Conservation (phyloP, 1,140 invertebrate genomes). For the Papilio helenus region DNA sequence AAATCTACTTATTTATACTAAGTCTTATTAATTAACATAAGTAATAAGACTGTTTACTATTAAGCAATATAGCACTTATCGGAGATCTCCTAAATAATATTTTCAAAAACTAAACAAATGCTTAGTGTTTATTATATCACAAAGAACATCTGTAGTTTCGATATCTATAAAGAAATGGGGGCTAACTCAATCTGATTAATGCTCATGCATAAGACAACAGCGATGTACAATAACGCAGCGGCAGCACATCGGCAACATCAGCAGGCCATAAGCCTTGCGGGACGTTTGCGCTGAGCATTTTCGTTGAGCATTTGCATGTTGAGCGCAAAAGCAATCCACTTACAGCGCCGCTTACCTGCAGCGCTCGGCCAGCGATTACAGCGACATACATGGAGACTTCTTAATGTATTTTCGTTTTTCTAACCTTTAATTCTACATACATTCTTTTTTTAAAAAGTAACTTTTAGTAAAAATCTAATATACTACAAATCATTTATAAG, state of each 20-base stretch:
- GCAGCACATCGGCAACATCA: constrained; percentile 47
- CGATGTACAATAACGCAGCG: constrained; percentile 10
- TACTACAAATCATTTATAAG: no score
- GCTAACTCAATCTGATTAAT: constrained; percentile 11
- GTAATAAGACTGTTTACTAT: no score
- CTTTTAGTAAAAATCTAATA: no score
- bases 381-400: constrained; percentile 48
- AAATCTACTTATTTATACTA: no score
- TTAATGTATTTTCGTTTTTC: background rate
- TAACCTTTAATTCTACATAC: background rate
- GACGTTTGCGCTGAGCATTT: constrained; percentile 71
- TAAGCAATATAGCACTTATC: no score
- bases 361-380: constrained; percentile 58
- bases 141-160: background rate
- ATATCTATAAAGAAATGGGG: background rate
- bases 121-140: background rate
- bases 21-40: no score
- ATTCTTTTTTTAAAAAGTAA: no score
- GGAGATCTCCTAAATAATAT: background rate
- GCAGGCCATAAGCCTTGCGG: constrained; percentile 45
- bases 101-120: background rate
- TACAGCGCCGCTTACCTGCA: constrained; percentile 79
- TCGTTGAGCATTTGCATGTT: constrained; percentile 81
- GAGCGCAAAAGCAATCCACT: constrained; percentile 81
- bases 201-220: constrained; percentile 35